These are phyloP conservation scores for Ranitomeya imitator DNA, from an alignment of 2,113 vertebrate genomes.

Conservation along the genomic window DNA sequence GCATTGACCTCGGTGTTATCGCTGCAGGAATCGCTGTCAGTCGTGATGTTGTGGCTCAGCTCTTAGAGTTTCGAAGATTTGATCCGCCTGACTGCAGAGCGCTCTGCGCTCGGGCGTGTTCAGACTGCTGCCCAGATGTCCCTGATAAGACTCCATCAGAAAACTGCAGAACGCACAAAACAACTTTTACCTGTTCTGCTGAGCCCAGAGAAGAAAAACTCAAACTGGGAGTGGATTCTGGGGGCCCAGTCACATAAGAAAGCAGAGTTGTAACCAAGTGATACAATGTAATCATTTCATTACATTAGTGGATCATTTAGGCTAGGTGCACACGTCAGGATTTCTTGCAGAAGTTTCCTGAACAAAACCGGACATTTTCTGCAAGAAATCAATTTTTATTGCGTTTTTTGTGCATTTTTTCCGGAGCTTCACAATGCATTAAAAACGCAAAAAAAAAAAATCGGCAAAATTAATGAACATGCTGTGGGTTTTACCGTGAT, in stretches of 20 bases:
- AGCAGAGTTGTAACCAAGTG: neutral
- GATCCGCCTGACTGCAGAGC: neutral
- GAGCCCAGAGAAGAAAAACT: neutral
- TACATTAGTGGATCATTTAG: no score
- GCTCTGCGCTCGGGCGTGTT: neutral
- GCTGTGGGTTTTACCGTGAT: no score
- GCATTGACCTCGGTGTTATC: constrained; percentile 3
- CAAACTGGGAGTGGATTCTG: neutral
- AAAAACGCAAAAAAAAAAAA: no score
- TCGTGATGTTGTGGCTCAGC: neutral
- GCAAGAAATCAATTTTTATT: no score
- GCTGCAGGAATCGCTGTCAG: neutral
- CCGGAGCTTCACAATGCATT: no score
- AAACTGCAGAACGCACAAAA: constrained; percentile 14
- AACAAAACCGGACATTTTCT: no score
- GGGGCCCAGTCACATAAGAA: neutral
- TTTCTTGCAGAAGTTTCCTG: no score
- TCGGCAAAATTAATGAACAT: no score
- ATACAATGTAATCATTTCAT: neutral
- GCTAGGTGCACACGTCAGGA: no score
- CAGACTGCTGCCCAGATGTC: constrained; percentile 7
- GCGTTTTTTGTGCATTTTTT: no score
- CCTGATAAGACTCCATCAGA: constrained; percentile 17
- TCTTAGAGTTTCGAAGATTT: constrained; percentile 12
- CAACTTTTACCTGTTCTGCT: neutral